phyloP scores from a whole-genome alignment of 2,888 invertebrate species.

The Limnephilus marmoratus region DNA sequence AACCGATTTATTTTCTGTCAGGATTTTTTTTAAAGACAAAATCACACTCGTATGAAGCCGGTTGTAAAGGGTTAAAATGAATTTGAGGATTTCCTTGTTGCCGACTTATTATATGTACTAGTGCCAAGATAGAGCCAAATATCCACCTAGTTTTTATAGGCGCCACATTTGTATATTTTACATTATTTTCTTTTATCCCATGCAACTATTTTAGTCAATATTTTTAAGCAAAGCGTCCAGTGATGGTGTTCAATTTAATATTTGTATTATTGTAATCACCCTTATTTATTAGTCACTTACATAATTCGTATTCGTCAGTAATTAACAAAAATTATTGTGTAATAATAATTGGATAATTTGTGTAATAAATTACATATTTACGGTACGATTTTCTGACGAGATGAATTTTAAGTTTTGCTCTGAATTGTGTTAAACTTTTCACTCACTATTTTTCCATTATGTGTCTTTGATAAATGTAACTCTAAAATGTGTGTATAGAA shows the following conservation, averaged over 20 bases:
- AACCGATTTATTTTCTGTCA: no score
- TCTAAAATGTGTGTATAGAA: background rate
- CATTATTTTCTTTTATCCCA: background rate
- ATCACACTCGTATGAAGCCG: no score
- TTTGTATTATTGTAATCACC: background rate
- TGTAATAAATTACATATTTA: background rate
- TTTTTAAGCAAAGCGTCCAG: slow-evolving; percentile 1
- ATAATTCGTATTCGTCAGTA: background rate
- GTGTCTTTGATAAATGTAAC: background rate
- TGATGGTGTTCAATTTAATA: background rate
- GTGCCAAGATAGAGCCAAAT: background rate
- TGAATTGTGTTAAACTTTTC: background rate
- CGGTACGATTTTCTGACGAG: background rate
- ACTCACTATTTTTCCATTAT: background rate
- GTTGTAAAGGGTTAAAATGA: background rate
- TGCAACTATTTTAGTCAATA: background rate
- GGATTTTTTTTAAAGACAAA: no score
- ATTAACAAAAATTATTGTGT: background rate
- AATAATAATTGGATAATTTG: background rate
- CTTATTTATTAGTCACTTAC: background rate
- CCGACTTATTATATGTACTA: background rate
- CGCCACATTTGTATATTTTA: background rate
- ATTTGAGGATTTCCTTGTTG: background rate
- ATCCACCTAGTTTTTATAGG: background rate
- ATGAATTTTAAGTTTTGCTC: background rate